These are phyloP conservation scores for Urocolius indicus DNA, from an alignment of 2,113 vertebrate genomes.

Conservation along the genomic window DNA sequence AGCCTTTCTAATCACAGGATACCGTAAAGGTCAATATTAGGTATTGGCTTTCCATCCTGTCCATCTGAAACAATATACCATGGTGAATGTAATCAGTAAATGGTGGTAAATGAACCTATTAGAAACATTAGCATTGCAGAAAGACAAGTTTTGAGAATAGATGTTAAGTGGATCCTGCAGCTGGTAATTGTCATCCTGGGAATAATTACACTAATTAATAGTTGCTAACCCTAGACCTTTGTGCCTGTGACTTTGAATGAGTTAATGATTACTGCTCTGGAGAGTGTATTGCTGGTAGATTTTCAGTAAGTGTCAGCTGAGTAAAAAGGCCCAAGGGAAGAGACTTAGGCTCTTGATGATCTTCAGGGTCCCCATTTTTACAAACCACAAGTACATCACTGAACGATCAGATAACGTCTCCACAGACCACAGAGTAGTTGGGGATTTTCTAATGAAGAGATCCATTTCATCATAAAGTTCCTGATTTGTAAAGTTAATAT, in stretches of 20 bases:
- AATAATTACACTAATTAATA: slow-evolving; percentile 98
- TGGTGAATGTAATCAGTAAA: slow-evolving; percentile 87
- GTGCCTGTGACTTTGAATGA: slow-evolving; percentile 65
- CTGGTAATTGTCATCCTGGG: slow-evolving; percentile 91
- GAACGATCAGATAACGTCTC: slow-evolving; percentile 82
- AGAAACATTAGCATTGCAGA: slow-evolving; percentile 80
- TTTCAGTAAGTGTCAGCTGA: slow-evolving; percentile 84
- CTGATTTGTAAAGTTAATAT: slow-evolving; percentile 69
- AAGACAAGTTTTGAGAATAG: slow-evolving; percentile 76
- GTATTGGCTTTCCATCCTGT: slow-evolving; percentile 82
- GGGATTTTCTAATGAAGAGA: slow-evolving; percentile 70
- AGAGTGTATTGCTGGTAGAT: slow-evolving; percentile 68
- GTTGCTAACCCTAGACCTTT: slow-evolving; percentile 81
- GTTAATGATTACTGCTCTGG: slow-evolving; percentile 68
- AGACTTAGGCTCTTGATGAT: slow-evolving; percentile 74
- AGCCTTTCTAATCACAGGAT: slow-evolving; percentile 77
- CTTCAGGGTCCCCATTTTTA: slow-evolving; percentile 80
- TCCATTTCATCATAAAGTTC: slow-evolving; percentile 76
- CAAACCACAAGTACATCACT: slow-evolving; percentile 87
- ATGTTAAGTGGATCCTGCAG: slow-evolving; percentile 91
- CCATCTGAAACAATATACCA: slow-evolving; percentile 86
- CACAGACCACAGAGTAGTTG: slow-evolving; percentile 75
- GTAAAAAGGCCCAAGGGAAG: slow-evolving; percentile 85
- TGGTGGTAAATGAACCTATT: slow-evolving; percentile 87
- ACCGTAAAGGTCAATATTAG: slow-evolving; percentile 84